Evolutionary conservation across 1,140 invertebrate species (phyloP).

Genomic region (Lasioglossum baleicum): DNA sequence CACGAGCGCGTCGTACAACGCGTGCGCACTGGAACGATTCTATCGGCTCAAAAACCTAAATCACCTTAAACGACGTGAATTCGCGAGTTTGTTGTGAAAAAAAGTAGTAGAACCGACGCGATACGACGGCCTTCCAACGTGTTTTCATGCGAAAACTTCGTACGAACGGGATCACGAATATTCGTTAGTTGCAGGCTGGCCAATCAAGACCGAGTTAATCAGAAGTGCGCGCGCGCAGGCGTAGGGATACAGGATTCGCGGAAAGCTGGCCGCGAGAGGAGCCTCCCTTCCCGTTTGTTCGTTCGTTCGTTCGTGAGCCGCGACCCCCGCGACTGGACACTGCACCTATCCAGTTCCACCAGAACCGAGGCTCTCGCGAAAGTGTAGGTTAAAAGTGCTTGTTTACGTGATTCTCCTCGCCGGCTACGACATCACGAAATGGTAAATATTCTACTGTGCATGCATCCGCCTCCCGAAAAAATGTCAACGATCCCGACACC

Average conservation of each 20-base stretch:
- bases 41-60: slow-evolving; percentile 24
- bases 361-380: slow-evolving; percentile 54
- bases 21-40: slow-evolving; percentile 33
- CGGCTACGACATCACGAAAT: slow-evolving; percentile 58
- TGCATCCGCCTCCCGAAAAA: slow-evolving; percentile 6
- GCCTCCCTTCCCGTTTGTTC: slow-evolving; percentile 62
- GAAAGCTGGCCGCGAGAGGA: slow-evolving; percentile 57
- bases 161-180: slow-evolving; percentile 23
- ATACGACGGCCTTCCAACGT: not conserved
- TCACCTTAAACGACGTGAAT: not conserved
- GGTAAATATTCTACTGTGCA: slow-evolving; percentile 57
- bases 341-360: slow-evolving; percentile 59
- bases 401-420: slow-evolving; percentile 55
- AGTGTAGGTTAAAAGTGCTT: slow-evolving; percentile 64
- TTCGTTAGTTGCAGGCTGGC: slow-evolving; percentile 28
- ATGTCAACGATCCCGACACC: slow-evolving; percentile 17
- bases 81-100: not conserved
- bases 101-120: not conserved
- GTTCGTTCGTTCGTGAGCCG: slow-evolving; percentile 57
- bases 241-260: slow-evolving; percentile 66
- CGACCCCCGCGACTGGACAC: slow-evolving; percentile 64
- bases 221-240: slow-evolving; percentile 69
- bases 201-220: slow-evolving; percentile 48
- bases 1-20: slow-evolving; percentile 37
- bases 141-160: not conserved